Evolutionary conservation across 2,113 vertebrate species (phyloP).

Genomic region (Epinephelus moara): DNA sequence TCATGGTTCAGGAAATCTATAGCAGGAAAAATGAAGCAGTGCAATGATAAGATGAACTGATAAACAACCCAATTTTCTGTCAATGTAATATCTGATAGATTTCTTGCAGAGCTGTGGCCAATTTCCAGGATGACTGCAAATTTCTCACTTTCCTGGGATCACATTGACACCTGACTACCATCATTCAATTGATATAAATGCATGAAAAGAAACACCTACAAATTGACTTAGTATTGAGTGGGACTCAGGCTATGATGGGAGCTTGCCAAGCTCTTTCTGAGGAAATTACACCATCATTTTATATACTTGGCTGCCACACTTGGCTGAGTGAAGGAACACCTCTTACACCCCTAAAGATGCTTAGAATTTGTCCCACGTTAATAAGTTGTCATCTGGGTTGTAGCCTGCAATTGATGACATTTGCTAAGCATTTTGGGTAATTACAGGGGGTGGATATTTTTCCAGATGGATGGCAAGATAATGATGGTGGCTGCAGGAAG

Average conservation of each 20-base stretch:
- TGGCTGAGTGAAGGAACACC: conserved; percentile 8
- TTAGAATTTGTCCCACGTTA: conserved; percentile 3
- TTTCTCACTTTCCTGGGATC: not conserved
- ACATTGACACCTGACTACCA: conserved; percentile 1
- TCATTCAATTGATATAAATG: conserved; percentile 7
- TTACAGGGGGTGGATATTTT: conserved; percentile 46
- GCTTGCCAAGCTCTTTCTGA: not conserved
- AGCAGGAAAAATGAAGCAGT: not conserved
- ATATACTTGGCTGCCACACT: not conserved
- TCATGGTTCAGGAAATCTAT: not conserved
- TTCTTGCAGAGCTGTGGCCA: not conserved
- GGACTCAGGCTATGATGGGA: not conserved
- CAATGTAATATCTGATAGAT: not conserved
- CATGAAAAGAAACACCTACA: not conserved
- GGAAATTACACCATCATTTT: not conserved
- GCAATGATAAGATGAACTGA: not conserved
- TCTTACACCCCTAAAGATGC: not conserved
- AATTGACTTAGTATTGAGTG: not conserved
- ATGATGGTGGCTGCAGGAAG: not conserved
- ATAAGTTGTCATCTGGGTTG: conserved; percentile 16
- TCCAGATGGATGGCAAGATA: conserved; percentile 52
- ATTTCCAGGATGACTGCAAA: not conserved
- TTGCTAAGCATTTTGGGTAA: conserved; percentile 21
- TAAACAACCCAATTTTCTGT: not conserved
- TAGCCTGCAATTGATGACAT: conserved; percentile 23